Evolutionary conservation across 2,888 invertebrate species (phyloP), one percentile per base, ranked within the genome.

Genomic region (Conchocele bisecta): DNA sequence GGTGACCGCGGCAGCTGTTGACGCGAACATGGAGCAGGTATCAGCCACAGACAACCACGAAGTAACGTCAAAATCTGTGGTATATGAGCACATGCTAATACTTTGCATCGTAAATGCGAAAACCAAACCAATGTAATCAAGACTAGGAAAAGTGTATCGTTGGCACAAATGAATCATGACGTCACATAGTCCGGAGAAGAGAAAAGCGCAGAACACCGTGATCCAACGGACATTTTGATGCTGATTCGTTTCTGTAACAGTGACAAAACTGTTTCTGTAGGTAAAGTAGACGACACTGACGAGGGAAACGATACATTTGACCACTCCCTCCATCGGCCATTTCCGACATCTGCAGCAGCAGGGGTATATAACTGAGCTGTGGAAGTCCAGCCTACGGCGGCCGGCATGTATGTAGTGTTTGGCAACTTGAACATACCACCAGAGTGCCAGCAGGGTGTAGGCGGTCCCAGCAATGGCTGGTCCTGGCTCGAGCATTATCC

Each of bases 381-480:
- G 6, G 33, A 60, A 67, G 3, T 67, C 67, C 20, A 56, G 31
- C 17, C n/a, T 35, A 1, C 33, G 42, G 15, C 56, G 37, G 13
- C 48, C 41, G 28, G 54, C 22, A 28, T 15, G 39, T 39, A 46
- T 53, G 37, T 67, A 60, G 31, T 39, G 54, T 31, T 39, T 60
- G 13, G 60, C 35, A 9, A 60, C 35, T 35, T 59, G 53, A 24
- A 67, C 15, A 39, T 46, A 53, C 67, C 67, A 67, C 67, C 67
- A 67, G 13, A 67, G n/a, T n/a, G 53, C 46, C 6, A 67, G 26
- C 6, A 60, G 15, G 13, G 56, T 37, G 35, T 67, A 67, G 46
- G 53, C 53, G 7, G n/a, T 13, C 24, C 31, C 54, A 5, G 67
- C 54, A 4, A 56, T 48, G 5, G 29, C 29, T 3, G 33, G 31